Evolutionary conservation across 2,113 vertebrate genomes (phyloP).

Genomic region (Nannobrachium achirus): DNA sequence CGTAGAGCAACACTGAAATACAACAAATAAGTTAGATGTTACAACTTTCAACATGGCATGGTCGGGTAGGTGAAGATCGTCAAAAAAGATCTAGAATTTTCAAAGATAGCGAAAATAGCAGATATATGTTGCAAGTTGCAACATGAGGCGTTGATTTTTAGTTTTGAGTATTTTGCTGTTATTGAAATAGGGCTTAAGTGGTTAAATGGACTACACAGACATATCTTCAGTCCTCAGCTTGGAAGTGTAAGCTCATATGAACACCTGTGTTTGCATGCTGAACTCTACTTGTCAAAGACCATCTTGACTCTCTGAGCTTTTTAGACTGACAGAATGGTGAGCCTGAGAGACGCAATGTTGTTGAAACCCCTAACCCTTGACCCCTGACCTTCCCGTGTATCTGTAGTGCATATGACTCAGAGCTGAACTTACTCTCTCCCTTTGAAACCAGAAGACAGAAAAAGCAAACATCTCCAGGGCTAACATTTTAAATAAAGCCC

Average conservation of each 20-base stretch:
- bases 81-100: too few relatives aligned
- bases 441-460: conserved; percentile 66
- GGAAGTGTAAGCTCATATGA: neutral
- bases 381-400: conserved; percentile 66
- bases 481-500: conserved; percentile 22
- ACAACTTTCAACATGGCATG: too few relatives aligned
- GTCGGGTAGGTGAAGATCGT: too few relatives aligned
- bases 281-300: conserved; percentile 36
- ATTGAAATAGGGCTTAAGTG: too few relatives aligned
- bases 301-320: conserved; percentile 37
- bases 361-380: conserved; percentile 66
- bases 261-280: conserved; percentile 45
- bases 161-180: too few relatives aligned
- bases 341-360: conserved; percentile 63
- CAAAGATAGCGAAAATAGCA: too few relatives aligned
- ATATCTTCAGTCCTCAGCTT: neutral
- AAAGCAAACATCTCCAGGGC: conserved; percentile 67
- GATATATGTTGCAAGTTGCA: too few relatives aligned
- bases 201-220: neutral
- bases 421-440: conserved; percentile 58
- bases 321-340: conserved; percentile 37
- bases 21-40: too few relatives aligned
- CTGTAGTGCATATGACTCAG: conserved; percentile 55
- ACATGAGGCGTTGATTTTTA: too few relatives aligned
- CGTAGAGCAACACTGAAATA: too few relatives aligned